phyloP scores from a whole-genome alignment of 1,140 invertebrate genomes.

The Mactra quadrangularis region DNA sequence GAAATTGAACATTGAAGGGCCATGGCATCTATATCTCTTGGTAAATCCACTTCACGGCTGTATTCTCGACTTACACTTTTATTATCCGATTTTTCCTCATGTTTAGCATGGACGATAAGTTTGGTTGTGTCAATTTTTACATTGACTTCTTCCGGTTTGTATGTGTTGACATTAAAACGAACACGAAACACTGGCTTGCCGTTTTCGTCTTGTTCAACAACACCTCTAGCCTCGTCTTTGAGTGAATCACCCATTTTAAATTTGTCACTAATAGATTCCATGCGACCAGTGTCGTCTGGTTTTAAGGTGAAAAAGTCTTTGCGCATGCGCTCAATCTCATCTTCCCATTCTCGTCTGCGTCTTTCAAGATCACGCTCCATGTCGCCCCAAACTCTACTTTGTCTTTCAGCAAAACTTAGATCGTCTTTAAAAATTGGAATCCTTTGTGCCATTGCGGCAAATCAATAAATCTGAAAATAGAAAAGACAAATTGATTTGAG shows the following conservation, averaged over 20 bases:
- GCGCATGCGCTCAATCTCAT: conserved; percentile 82
- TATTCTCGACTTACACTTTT: conserved; percentile 80
- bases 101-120: conserved; percentile 75
- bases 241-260: conserved; percentile 62
- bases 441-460: conserved; percentile 74
- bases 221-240: conserved; percentile 64
- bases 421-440: conserved; percentile 80
- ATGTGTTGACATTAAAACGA: conserved; percentile 78
- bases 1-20: conserved; percentile 78
- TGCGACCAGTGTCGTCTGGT: conserved; percentile 71
- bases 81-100: conserved; percentile 74
- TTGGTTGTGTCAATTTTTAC: conserved; percentile 80
- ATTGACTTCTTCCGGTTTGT: conserved; percentile 79
- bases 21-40: conserved; percentile 79
- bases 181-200: conserved; percentile 77
- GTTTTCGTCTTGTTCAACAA: conserved; percentile 77
- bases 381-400: conserved; percentile 80
- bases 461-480: conserved; percentile 45
- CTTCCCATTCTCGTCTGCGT: conserved; percentile 81
- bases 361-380: conserved; percentile 82
- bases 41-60: conserved; percentile 79
- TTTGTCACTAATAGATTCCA: conserved; percentile 66
- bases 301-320: conserved; percentile 81
- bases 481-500: conserved; percentile 27
- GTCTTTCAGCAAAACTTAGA: conserved; percentile 79